Percentiles rank a stretch among this genome's conserved stretches.
phyloP scores from a whole-genome alignment of 2,888 invertebrate genomes.

The Netelia fuscicornis region DNA sequence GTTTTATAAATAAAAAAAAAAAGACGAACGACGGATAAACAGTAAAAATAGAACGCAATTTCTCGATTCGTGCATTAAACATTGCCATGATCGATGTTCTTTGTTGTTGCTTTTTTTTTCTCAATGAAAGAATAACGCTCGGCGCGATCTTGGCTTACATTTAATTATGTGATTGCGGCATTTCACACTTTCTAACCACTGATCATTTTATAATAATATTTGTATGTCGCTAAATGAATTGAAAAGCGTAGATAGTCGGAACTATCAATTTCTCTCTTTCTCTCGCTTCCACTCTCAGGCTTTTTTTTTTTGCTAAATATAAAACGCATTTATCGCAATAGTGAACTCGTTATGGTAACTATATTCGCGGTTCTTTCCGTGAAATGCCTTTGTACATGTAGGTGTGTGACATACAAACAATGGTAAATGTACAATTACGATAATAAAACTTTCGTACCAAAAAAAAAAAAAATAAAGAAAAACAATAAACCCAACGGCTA shows the following conservation, averaged over 20 bases:
- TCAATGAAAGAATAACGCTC: slow-evolving; percentile 37
- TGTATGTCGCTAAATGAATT: slow-evolving; percentile 27
- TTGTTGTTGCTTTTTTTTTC: not conserved
- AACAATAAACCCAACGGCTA: slow-evolving; percentile 43
- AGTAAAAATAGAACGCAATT: slow-evolving; percentile 26
- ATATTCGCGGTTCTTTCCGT: slow-evolving; percentile 48
- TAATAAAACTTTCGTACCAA: slow-evolving; percentile 67
- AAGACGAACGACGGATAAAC: slow-evolving; percentile 39
- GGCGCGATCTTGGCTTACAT: slow-evolving; percentile 42
- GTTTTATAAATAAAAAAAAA: slow-evolving; percentile 26
- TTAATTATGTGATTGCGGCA: slow-evolving; percentile 48
- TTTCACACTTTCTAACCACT: slow-evolving; percentile 42
- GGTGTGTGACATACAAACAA: slow-evolving; percentile 74
- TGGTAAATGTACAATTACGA: slow-evolving; percentile 72
- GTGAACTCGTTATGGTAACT: slow-evolving; percentile 48
- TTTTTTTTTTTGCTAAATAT: slow-evolving; percentile 4
- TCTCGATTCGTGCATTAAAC: slow-evolving; percentile 47
- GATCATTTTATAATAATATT: slow-evolving; percentile 1
- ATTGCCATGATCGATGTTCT: not conserved
- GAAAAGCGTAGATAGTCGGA: slow-evolving; percentile 32
- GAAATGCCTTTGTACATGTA: slow-evolving; percentile 75
- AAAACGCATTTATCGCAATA: slow-evolving; percentile 10
- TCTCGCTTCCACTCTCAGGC: not conserved
- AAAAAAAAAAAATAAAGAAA: slow-evolving; percentile 57
- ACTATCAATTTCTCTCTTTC: slow-evolving; percentile 14